Conservation (phyloP, 2,888 invertebrate genomes). For the Bibio marci region DNA sequence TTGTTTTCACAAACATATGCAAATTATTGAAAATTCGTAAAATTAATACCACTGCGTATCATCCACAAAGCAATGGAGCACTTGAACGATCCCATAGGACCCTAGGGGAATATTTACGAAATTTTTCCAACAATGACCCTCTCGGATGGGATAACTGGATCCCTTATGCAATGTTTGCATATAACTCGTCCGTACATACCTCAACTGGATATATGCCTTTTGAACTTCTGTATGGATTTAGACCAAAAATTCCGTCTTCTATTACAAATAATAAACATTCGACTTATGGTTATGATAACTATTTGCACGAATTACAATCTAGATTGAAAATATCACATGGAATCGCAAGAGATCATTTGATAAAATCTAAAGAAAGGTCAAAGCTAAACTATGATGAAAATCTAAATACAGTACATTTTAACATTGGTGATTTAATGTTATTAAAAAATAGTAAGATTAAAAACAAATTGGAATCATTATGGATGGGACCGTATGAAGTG, state of each 20-base stretch:
- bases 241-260: neutral
- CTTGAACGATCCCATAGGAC: neutral
- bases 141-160: neutral
- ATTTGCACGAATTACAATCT: neutral
- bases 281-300: neutral
- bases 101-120: neutral
- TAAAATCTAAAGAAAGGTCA: neutral
- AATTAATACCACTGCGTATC: neutral
- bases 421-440: neutral
- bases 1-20: neutral
- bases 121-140: neutral
- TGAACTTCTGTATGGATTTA: neutral
- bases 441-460: neutral
- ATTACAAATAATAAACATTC: neutral
- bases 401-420: neutral
- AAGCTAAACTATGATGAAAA: neutral
- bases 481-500: neutral
- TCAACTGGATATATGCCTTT: neutral
- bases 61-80: neutral
- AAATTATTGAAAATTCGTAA: neutral
- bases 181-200: neutral
- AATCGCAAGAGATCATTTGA: neutral
- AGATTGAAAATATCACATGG: neutral
- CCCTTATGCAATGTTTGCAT: neutral
- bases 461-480: neutral